Percentiles rank a stretch among this genome's conserved stretches.
These are phyloP conservation scores for Hippocampus barbouri DNA, from an alignment of 2,113 vertebrate genomes.

Conservation along the genomic window DNA sequence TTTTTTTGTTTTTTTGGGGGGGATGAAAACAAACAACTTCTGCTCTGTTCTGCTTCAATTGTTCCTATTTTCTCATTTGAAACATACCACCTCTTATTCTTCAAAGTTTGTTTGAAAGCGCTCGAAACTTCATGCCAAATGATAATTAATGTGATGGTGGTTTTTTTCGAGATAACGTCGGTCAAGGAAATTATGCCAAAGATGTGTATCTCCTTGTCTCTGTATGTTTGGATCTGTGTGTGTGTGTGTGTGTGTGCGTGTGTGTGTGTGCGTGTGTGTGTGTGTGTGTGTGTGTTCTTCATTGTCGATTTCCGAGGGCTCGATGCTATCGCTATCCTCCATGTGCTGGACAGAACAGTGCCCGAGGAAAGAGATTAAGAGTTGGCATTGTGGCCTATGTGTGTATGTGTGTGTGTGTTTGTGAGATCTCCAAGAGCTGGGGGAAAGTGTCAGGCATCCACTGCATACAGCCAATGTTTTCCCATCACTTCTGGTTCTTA, in stretches of 20 bases:
- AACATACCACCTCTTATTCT: neutral
- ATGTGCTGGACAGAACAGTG: conserved; percentile 49
- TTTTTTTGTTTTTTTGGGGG: no score
- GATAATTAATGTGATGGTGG: neutral
- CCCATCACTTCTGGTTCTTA: no score
- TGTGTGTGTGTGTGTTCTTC: conserved; percentile 12
- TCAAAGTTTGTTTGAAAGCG: neutral
- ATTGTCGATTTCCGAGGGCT: conserved; percentile 40
- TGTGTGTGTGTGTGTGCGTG: neutral
- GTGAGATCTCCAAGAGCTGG: conserved; percentile 45
- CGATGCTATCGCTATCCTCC: conserved; percentile 54
- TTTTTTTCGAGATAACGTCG: conserved; percentile 14
- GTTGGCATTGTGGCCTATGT: conserved; percentile 23
- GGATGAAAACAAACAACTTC: neutral
- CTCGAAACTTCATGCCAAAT: neutral
- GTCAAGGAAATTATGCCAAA: conserved; percentile 29
- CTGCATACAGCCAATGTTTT: neutral
- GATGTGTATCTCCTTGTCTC: conserved; percentile 13
- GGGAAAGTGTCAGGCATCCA: conserved; percentile 29
- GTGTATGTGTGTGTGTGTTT: neutral
- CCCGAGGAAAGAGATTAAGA: conserved; percentile 52
- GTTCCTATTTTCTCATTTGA: no score
- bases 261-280: conserved; percentile 3
- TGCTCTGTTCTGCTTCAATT: no score
- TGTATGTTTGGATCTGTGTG: neutral